A percentile compares a stretch with the other conserved stretches of the same genome.
These are phyloP conservation scores for Cydia pomonella DNA, from an alignment of 1,140 invertebrate species.

Conservation along the genomic window DNA sequence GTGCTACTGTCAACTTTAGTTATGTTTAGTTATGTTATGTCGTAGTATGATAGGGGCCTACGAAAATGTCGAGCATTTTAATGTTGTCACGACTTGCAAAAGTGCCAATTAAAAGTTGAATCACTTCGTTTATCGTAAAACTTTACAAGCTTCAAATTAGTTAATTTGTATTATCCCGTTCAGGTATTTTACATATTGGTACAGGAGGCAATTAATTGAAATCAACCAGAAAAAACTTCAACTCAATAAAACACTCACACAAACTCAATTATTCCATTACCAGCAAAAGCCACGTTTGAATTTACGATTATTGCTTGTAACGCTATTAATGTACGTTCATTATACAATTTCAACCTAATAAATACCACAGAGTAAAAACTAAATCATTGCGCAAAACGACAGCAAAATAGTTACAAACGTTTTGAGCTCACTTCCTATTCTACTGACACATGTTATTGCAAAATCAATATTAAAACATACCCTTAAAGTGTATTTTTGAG, in stretches of 20 bases:
- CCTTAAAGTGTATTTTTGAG: neutral
- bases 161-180: no score
- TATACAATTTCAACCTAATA: slow-evolving; percentile 16
- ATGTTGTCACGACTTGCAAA: no score
- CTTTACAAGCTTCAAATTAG: no score
- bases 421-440: neutral
- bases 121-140: no score
- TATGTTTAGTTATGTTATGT: no score
- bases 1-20: no score
- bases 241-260: neutral
- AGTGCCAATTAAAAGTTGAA: no score
- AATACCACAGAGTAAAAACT: neutral
- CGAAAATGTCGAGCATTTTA: no score
- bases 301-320: neutral
- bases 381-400: slow-evolving; percentile 17
- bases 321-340: slow-evolving; percentile 10
- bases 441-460: neutral
- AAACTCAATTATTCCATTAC: neutral
- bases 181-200: no score
- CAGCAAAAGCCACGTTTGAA: neutral
- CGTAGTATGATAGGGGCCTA: no score
- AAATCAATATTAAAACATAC: neutral
- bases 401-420: neutral
- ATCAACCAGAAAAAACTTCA: neutral
- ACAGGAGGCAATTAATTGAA: no score